Evolutionary conservation across 2,888 invertebrate genomes (phyloP).

Genomic region (Morpho achilles): DNA sequence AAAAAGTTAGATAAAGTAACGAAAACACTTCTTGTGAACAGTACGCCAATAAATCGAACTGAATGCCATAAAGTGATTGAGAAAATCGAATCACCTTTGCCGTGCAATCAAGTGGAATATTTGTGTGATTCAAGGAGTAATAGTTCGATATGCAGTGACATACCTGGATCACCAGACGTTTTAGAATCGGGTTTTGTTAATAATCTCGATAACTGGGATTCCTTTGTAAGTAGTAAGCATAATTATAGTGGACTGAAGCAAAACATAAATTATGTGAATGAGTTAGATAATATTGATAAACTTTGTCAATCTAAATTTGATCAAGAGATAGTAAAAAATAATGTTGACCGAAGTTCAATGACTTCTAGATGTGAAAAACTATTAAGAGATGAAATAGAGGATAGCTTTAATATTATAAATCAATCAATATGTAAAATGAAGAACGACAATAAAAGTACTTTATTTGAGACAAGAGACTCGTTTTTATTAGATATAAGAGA

Average conservation of each 20-base stretch:
- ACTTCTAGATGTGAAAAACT: conserved; percentile 33
- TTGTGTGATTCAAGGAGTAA: conserved; percentile 50
- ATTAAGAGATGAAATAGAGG: conserved; percentile 48
- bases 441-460: conserved; percentile 37
- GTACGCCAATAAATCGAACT: conserved; percentile 40
- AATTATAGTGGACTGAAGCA: neutral
- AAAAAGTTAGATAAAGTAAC: conserved; percentile 17
- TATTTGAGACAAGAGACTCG: conserved; percentile 65
- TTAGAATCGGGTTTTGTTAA: conserved; percentile 38
- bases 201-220: conserved; percentile 44
- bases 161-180: conserved; percentile 50
- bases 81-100: conserved; percentile 60
- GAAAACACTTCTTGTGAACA: conserved; percentile 18
- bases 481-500: conserved; percentile 62
- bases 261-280: conserved; percentile 16
- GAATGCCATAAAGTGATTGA: conserved; percentile 26
- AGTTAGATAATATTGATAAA: conserved; percentile 35
- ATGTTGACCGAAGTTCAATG: conserved; percentile 30
- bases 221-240: conserved; percentile 38
- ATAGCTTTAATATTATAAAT: conserved; percentile 74
- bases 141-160: conserved; percentile 39
- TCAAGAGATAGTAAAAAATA: conserved; percentile 29
- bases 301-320: conserved; percentile 54
- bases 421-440: conserved; percentile 68
- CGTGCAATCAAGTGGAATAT: conserved; percentile 69